Base-by-base conservation (phyloP, 2,113 vertebrate species). In the Scophthalmus maximus region DNA sequence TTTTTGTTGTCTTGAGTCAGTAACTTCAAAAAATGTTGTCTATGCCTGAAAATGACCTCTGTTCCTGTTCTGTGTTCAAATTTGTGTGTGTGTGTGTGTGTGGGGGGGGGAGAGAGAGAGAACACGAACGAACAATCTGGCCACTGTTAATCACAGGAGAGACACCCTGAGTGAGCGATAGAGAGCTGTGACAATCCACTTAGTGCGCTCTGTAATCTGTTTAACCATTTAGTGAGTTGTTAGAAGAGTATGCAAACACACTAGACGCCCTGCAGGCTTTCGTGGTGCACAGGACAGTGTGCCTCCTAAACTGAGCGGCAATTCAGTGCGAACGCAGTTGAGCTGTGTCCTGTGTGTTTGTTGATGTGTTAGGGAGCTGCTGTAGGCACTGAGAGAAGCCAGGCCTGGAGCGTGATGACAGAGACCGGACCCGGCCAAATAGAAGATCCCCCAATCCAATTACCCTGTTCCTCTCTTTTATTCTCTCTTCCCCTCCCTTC, bases 141-240 rank as follows among this genome's bases (percentile, higher is more conserved):
- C 88, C 92, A 88, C 87, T 89, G 91, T 94, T 98, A 96, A 97
- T 98, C 95, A 91, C 93, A 92, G 89, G 90, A 92, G 94, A 96
- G 94, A 94, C 96, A 96, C 95, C 94, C 94, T 82, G 91, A 94
- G 87, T 14, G 93, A 95, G 92, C 83, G 95, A 95, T 96, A 93
- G 82, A 80, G 95, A 95, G 93, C 97, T 98, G 96, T 97, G 96
- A 94, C 96, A 99, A 99, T 99, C 98, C 96, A 95, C 93, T 99
- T 99, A 98, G 94, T 91, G 93, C 89, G 94, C 95, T 95, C 97
- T 98, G 96, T 98, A 99, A 99, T 98, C 97, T 98, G 95, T 97
- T 98, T 97, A 97, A 94, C 94, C 95, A 95, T 89, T 96, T 91
- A 92, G 95, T 94, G 94, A 95, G 95, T 92, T 95, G 96, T 95